phyloP scores from a whole-genome alignment of 92 coral and sea anemone species.

The Blastomussa wellsi region DNA sequence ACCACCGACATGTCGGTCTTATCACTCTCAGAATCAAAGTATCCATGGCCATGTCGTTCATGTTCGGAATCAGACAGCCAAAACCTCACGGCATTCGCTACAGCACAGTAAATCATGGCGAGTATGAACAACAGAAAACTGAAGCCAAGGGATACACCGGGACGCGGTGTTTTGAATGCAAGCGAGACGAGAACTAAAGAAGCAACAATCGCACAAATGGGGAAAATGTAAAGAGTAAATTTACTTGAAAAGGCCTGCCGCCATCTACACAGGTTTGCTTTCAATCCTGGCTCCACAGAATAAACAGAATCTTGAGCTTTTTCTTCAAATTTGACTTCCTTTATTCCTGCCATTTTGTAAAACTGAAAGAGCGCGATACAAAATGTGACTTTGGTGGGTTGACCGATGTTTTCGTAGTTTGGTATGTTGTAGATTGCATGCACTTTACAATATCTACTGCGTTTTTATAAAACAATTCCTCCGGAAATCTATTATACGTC shows the following conservation, averaged over 20 bases:
- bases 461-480: neutral
- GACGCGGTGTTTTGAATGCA: conserved; percentile 27
- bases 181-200: conserved; percentile 15
- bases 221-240: conserved; percentile 8
- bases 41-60: neutral
- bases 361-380: neutral
- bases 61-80: conserved; percentile 22
- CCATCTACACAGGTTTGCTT: neutral
- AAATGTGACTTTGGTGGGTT: neutral
- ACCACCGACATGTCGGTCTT: neutral
- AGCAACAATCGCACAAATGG: conserved; percentile 10
- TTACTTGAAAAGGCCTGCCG: neutral
- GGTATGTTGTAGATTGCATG: neutral
- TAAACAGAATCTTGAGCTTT: neutral
- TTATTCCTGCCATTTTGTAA: neutral
- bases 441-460: neutral
- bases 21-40: neutral
- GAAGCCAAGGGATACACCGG: conserved; percentile 23
- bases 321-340: neutral
- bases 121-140: conserved; percentile 32
- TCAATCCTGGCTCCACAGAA: neutral
- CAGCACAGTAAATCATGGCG: conserved; percentile 25
- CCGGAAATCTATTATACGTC: conserved; percentile 27
- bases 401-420: neutral
- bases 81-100: conserved; percentile 21